Conservation (phyloP, 2,888 invertebrate genomes). For the Scaptomyza caliginosa region DNA sequence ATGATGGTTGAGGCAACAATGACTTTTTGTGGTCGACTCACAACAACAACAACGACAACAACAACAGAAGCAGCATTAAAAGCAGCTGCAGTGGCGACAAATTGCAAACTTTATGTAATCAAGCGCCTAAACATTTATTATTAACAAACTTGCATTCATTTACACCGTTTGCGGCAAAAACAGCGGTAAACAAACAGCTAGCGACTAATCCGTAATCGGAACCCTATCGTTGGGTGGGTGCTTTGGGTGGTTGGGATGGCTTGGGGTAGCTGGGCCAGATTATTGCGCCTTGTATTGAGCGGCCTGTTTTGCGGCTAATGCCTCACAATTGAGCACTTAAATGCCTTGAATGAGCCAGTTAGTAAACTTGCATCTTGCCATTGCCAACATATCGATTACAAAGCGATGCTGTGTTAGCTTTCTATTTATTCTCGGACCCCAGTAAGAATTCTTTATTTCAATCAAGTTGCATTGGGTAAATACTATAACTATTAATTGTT, state of each 20-base stretch:
- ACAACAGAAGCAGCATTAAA: conserved; percentile 13
- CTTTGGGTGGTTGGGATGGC: conserved; percentile 8
- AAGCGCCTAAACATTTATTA: conserved; percentile 78
- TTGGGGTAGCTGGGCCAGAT: neutral
- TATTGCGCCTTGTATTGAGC: neutral
- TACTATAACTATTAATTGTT: conserved; percentile 3
- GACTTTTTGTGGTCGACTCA: conserved; percentile 52
- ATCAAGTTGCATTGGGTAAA: neutral
- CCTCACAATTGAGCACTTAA: conserved; percentile 60
- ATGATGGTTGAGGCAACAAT: conserved; percentile 46
- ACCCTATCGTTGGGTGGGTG: conserved; percentile 36
- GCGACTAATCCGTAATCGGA: conserved; percentile 39
- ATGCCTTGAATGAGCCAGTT: conserved; percentile 68
- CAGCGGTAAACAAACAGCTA: conserved; percentile 1
- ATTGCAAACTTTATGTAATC: conserved; percentile 72
- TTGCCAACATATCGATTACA: conserved; percentile 46
- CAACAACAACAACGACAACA: conserved; percentile 26
- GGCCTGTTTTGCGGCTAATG: conserved; percentile 46
- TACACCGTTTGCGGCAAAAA: conserved; percentile 65
- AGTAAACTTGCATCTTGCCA: conserved; percentile 26
- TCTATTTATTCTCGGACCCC: no score
- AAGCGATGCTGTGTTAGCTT: conserved; percentile 37
- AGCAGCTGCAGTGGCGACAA: conserved; percentile 42
- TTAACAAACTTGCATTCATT: conserved; percentile 77
- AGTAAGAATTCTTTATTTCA: conserved; percentile 3